phyloP scores from a whole-genome alignment of 1,140 invertebrate species.

The Trichonephila clavata region DNA sequence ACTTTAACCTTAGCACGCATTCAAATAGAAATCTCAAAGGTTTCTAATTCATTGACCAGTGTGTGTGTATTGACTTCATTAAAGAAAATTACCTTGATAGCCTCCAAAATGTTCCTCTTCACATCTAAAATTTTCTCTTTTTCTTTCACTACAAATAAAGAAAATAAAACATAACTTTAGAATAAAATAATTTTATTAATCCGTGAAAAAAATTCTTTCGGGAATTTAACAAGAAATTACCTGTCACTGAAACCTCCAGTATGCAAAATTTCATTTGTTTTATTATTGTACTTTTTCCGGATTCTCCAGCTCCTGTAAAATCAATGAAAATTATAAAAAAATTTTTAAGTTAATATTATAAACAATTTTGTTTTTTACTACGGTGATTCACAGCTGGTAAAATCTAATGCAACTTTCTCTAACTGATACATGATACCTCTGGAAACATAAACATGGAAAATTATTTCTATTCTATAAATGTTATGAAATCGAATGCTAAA shows the following conservation, averaged over 20 bases:
- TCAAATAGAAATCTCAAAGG: no score
- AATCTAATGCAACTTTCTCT: no score
- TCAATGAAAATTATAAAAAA: not conserved
- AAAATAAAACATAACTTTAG: not conserved
- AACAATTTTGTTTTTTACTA: no score
- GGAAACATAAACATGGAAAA: not conserved
- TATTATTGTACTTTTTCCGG: constrained; percentile 88
- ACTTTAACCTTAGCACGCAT: no score
- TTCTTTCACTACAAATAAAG: constrained; percentile 83
- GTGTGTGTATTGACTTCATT: not conserved
- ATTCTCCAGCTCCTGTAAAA: constrained; percentile 82
- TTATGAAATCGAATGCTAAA: no score
- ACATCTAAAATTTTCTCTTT: constrained; percentile 85
- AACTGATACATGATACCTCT: not conserved
- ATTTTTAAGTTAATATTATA: no score
- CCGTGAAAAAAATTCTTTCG: not conserved
- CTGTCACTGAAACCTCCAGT: constrained; percentile 86
- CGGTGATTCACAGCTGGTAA: no score
- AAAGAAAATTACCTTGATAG: constrained; percentile 82
- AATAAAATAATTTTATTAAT: not conserved
- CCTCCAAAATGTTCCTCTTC: constrained; percentile 86
- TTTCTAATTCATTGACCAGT: no score
- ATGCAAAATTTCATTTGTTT: constrained; percentile 91
- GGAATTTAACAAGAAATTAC: constrained; percentile 78
- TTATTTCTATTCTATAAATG: no score